These are phyloP conservation scores for Papilio protenor DNA, from an alignment of 2,888 invertebrate genomes.

Conservation along the genomic window DNA sequence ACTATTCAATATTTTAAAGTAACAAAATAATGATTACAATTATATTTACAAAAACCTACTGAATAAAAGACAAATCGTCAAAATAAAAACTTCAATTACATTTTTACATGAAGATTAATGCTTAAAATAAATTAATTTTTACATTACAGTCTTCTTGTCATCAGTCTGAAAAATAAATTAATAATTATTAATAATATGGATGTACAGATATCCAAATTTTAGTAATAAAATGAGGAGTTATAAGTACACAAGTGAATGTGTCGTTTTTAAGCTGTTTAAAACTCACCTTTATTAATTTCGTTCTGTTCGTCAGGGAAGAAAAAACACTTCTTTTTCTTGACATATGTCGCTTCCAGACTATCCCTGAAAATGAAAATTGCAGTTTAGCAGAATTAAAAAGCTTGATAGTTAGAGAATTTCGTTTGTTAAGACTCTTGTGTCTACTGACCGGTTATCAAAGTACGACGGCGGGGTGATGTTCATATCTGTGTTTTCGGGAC, in stretches of 20 bases:
- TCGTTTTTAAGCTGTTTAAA: no score
- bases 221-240: no score
- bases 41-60: background rate
- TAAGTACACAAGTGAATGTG: no score
- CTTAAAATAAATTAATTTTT: background rate
- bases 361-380: slow-evolving; percentile 57
- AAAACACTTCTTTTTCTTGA: slow-evolving; percentile 76
- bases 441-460: slow-evolving; percentile 71
- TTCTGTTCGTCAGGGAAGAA: slow-evolving; percentile 70
- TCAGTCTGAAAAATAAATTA: background rate
- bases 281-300: slow-evolving; percentile 56
- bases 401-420: no score
- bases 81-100: background rate
- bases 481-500: slow-evolving; percentile 57
- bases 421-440: background rate
- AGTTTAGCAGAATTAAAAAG: background rate
- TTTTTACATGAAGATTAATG: background rate
- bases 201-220: no score
- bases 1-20: background rate
- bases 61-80: background rate
- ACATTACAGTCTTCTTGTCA: background rate
- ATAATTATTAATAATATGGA: background rate
- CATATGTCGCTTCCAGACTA: slow-evolving; percentile 74
- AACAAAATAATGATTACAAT: background rate
- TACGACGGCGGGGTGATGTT: slow-evolving; percentile 69